phyloP scores from a whole-genome alignment of 1,140 invertebrate genomes.

The Spodoptera litura region DNA sequence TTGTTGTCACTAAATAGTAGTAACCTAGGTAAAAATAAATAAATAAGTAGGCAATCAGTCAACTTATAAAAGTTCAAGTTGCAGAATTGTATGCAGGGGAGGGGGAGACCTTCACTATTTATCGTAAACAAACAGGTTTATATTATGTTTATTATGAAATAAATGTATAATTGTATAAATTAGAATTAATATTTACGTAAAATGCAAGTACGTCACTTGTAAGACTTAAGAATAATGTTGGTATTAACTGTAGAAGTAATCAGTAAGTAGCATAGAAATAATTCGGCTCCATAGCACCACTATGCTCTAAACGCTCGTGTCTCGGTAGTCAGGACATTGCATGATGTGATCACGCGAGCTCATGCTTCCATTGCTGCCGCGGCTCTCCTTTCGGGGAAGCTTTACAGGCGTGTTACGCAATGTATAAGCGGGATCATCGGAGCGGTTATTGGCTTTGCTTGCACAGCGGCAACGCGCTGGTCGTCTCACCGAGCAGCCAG shows the following conservation, averaged over 20 bases:
- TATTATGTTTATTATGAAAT: background rate
- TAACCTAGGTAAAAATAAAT: too few relatives aligned
- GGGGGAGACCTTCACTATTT: slow-evolving; percentile 18
- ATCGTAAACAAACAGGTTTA: too few relatives aligned
- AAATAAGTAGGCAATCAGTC: too few relatives aligned
- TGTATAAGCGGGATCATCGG: slow-evolving; percentile 39
- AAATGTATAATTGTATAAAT: background rate
- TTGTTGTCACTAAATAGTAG: too few relatives aligned
- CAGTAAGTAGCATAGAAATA: slow-evolving; percentile 51
- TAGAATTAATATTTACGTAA: background rate
- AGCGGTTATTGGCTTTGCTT: slow-evolving; percentile 4
- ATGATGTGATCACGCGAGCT: slow-evolving; percentile 39
- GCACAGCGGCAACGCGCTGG: slow-evolving; percentile 45
- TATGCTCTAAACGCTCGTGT: slow-evolving; percentile 79
- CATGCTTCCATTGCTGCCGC: slow-evolving; percentile 39
- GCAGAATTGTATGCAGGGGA: background rate
- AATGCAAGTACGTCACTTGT: background rate
- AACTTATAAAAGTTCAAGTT: too few relatives aligned
- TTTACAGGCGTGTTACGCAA: background rate
- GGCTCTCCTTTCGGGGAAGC: slow-evolving; percentile 35
- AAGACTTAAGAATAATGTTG: slow-evolving; percentile 42
- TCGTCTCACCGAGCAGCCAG: slow-evolving; percentile 73
- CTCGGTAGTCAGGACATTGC: slow-evolving; percentile 56
- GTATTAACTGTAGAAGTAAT: slow-evolving; percentile 43
- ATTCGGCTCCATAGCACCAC: slow-evolving; percentile 82